phyloP scores from a whole-genome alignment of 1,140 invertebrate species.

The Whitmania pigra region DNA sequence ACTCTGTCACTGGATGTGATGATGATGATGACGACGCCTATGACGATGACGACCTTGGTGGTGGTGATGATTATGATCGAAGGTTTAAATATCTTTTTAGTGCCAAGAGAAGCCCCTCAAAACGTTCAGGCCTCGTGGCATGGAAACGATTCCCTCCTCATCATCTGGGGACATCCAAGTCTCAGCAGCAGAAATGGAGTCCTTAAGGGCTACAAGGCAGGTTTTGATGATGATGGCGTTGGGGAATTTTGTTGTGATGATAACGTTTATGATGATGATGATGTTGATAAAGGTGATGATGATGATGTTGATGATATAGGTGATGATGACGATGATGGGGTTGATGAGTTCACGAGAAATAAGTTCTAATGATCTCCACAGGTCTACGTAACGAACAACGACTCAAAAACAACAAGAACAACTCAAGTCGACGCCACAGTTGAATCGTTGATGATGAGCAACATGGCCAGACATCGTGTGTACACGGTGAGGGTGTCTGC shows the following conservation, averaged over 20 bases:
- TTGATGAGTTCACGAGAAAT: too few relatives aligned
- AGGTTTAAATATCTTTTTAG: not conserved
- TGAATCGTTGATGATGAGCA: conserved; percentile 4
- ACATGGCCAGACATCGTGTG: not conserved
- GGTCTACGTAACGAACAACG: conserved; percentile 11
- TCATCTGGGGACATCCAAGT: not conserved
- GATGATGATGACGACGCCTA: not conserved
- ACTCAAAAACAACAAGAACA: not conserved
- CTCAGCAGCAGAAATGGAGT: not conserved
- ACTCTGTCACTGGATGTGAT: not conserved
- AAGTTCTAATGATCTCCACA: not conserved
- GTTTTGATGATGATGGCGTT: too few relatives aligned
- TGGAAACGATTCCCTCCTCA: conserved; percentile 1
- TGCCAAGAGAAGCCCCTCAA: not conserved
- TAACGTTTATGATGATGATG: too few relatives aligned
- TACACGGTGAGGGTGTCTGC: conserved; percentile 1
- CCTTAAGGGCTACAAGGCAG: not conserved
- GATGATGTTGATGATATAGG: too few relatives aligned
- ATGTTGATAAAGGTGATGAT: too few relatives aligned
- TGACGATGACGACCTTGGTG: not conserved
- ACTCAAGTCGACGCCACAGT: conserved; percentile 6
- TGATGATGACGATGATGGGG: too few relatives aligned
- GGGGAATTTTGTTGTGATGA: too few relatives aligned
- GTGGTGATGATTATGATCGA: not conserved
- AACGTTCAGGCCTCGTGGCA: not conserved